A percentile compares a stretch with the other conserved stretches of the same genome.
phyloP scores from a whole-genome alignment of 2,888 invertebrate species.

The Phlogophora meticulosa region DNA sequence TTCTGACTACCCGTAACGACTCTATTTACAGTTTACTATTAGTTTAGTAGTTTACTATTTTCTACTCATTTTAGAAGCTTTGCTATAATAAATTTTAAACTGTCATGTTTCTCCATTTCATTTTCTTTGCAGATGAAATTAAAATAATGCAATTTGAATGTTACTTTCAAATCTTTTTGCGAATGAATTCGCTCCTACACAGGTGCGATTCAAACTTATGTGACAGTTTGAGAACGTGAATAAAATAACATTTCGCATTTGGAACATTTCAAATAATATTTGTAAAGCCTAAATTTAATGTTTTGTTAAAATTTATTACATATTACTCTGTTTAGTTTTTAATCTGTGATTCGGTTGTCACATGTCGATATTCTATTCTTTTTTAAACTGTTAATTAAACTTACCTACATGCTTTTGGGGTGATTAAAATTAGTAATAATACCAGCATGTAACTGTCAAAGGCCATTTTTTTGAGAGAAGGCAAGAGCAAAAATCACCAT shows the following conservation, averaged over 20 bases:
- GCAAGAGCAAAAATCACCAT: too few relatives aligned
- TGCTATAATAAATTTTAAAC: neutral
- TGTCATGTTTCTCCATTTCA: neutral
- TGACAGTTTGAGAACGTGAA: slow-evolving; percentile 49
- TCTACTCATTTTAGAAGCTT: neutral
- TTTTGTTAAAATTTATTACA: slow-evolving; percentile 26
- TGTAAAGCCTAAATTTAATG: slow-evolving; percentile 31
- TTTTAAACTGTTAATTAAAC: neutral
- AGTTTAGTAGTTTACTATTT: too few relatives aligned
- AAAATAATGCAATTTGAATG: slow-evolving; percentile 35
- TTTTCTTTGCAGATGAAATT: neutral
- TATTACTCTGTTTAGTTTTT: slow-evolving; percentile 17
- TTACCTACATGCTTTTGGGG: too few relatives aligned
- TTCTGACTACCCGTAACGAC: too few relatives aligned
- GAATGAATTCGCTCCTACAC: slow-evolving; percentile 47
- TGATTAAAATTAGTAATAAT: too few relatives aligned
- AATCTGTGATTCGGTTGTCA: neutral
- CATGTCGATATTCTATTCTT: slow-evolving; percentile 3
- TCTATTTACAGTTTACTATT: too few relatives aligned
- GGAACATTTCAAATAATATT: slow-evolving; percentile 39
- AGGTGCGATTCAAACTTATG: slow-evolving; percentile 48
- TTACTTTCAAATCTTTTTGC: slow-evolving; percentile 42
- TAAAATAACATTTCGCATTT: slow-evolving; percentile 54
- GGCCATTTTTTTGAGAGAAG: too few relatives aligned
- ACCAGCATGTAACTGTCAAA: too few relatives aligned